Conservation (phyloP, 2,113 vertebrate genomes). For the Colinus virginianus region DNA sequence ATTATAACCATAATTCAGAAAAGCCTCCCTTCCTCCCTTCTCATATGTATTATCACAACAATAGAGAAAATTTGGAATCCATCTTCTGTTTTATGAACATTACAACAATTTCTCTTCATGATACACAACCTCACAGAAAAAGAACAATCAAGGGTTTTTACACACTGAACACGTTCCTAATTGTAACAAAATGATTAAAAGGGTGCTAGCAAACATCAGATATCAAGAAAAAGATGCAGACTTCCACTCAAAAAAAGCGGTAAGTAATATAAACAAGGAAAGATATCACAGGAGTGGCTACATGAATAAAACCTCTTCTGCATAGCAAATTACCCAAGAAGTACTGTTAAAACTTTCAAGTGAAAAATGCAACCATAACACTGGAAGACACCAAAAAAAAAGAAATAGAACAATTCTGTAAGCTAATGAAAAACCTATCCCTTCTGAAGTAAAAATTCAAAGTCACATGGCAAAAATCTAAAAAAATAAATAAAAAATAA, state of each 20-base stretch:
- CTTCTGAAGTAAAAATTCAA: slow-evolving; percentile 46
- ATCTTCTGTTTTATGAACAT: neutral
- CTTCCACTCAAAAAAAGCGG: neutral
- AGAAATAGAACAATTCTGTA: neutral
- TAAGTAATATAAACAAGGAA: neutral
- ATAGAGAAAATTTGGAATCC: neutral
- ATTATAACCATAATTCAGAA: neutral
- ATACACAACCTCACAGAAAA: neutral
- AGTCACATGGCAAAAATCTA: slow-evolving; percentile 1
- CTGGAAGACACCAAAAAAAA: neutral
- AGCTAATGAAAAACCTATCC: neutral
- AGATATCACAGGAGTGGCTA: neutral
- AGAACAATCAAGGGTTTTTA: neutral
- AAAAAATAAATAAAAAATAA: neutral
- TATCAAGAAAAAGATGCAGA: neutral
- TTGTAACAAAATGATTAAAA: neutral
- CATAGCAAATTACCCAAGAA: neutral
- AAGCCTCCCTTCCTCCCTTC: neutral
- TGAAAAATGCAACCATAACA: neutral
- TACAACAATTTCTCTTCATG: neutral
- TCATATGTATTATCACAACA: neutral
- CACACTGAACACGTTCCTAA: neutral
- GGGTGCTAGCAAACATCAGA: neutral
- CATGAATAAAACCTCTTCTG: neutral
- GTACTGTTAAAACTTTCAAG: neutral